phyloP scores from a whole-genome alignment of 2,797 vertebrate species.

The Notolepis coatsorum region DNA sequence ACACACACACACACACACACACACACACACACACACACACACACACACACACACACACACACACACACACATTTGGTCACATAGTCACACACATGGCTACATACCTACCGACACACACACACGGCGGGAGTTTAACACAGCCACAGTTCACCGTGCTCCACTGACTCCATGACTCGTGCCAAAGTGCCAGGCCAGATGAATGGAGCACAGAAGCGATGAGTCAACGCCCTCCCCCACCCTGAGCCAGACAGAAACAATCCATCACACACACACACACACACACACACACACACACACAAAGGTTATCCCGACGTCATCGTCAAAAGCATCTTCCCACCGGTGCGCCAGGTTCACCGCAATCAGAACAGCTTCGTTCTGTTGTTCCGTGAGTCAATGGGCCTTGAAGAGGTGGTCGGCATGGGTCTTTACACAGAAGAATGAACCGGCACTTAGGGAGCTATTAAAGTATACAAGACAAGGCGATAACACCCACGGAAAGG shows the following conservation, averaged over 20 bases:
- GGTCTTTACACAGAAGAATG: conserved; percentile 12
- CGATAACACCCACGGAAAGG: conserved; percentile 12
- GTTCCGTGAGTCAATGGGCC: conserved; percentile 1
- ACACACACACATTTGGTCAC: background rate
- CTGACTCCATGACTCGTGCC: conserved; percentile 23
- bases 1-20: conserved; percentile 3
- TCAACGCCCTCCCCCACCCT: conserved; percentile 30
- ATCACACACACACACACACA: no score
- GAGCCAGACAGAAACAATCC: conserved; percentile 58
- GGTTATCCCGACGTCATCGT: no score
- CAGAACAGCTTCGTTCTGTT: conserved; percentile 38
- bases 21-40: conserved; percentile 9
- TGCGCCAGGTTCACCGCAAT: conserved; percentile 34
- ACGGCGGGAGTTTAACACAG: conserved; percentile 4
- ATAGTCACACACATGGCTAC: background rate
- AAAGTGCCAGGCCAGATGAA: conserved; percentile 39
- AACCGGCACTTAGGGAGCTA: conserved; percentile 10
- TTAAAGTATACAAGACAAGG: conserved; percentile 16
- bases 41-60: conserved; percentile 4
- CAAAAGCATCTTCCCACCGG: conserved; percentile 24
- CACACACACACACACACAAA: no score
- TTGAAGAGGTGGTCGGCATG: conserved; percentile 27
- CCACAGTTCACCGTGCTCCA: background rate
- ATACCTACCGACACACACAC: background rate
- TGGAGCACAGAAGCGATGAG: conserved; percentile 52